These are phyloP conservation scores for Pseudomyrmex flavicornis DNA, from an alignment of 1,140 invertebrate species.

Conservation along the genomic window DNA sequence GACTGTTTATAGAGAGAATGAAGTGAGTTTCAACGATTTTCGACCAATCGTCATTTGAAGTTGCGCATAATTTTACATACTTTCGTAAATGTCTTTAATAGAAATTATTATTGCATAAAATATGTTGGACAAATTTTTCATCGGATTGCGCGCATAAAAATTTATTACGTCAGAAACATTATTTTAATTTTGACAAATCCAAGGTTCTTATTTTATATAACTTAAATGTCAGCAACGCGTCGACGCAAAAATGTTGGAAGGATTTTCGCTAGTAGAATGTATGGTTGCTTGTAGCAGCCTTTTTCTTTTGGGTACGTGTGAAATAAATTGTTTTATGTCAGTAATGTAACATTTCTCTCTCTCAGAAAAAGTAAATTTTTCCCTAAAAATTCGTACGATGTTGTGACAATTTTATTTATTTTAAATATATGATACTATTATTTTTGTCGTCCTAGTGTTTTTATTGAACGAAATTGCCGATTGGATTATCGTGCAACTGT, in stretches of 20 bases:
- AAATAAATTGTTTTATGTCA: no score
- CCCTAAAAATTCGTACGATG: no score
- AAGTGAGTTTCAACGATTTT: slow-evolving; percentile 31
- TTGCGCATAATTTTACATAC: slow-evolving; percentile 11
- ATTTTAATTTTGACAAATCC: neutral
- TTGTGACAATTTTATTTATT: no score
- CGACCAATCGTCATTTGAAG: slow-evolving; percentile 23
- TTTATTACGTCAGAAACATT: slow-evolving; percentile 8
- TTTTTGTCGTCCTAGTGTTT: slow-evolving; percentile 65
- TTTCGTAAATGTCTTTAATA: slow-evolving; percentile 24
- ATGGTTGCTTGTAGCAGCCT: slow-evolving; percentile 72
- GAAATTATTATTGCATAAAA: neutral
- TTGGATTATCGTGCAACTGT: slow-evolving; percentile 64
- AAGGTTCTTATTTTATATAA: neutral
- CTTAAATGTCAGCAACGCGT: neutral
- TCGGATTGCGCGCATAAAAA: neutral
- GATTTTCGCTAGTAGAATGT: slow-evolving; percentile 69
- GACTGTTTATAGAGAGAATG: neutral
- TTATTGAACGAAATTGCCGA: slow-evolving; percentile 75
- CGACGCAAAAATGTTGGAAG: slow-evolving; percentile 67
- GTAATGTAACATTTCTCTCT: neutral
- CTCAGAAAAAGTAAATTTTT: neutral
- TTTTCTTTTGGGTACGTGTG: slow-evolving; percentile 72
- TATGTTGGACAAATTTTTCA: slow-evolving; percentile 38
- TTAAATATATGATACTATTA: neutral